phyloP scores from a whole-genome alignment of 37 sponge, comb jelly and placozoan species.

The Geodia barretti region DNA sequence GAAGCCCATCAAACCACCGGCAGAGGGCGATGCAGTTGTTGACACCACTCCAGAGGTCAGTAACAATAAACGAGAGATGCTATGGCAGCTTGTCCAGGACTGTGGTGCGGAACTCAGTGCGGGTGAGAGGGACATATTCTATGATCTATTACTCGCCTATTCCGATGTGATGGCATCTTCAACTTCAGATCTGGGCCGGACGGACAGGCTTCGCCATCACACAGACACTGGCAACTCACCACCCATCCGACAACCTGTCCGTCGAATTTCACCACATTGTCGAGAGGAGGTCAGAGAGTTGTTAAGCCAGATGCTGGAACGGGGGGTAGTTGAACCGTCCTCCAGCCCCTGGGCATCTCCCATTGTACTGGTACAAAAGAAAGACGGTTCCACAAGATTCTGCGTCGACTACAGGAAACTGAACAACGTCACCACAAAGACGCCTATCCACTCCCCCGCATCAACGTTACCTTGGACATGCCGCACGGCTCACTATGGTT shows the following conservation, averaged over 20 bases:
- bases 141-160: no score
- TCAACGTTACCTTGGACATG: no score
- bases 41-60: neutral
- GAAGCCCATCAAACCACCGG: neutral
- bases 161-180: no score
- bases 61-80: neutral
- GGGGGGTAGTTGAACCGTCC: slow-evolving; percentile 22
- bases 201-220: slow-evolving; percentile 4
- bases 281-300: neutral
- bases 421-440: neutral
- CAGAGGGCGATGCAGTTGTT: neutral
- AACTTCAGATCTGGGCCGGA: neutral
- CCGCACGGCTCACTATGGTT: no score
- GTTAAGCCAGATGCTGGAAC: slow-evolving; percentile 5
- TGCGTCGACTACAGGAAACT: no score
- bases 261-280: slow-evolving; percentile 12
- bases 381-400: no score
- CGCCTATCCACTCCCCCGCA: no score
- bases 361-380: slow-evolving; percentile 42
- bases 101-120: no score
- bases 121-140: neutral
- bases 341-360: slow-evolving; percentile 37
- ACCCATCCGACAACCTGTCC: slow-evolving; percentile 31
- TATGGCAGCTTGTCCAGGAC: slow-evolving; percentile 2
- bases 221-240: slow-evolving; percentile 6